phyloP scores from a whole-genome alignment of 2,113 vertebrate genomes.

The Ammospiza caudacuta region DNA sequence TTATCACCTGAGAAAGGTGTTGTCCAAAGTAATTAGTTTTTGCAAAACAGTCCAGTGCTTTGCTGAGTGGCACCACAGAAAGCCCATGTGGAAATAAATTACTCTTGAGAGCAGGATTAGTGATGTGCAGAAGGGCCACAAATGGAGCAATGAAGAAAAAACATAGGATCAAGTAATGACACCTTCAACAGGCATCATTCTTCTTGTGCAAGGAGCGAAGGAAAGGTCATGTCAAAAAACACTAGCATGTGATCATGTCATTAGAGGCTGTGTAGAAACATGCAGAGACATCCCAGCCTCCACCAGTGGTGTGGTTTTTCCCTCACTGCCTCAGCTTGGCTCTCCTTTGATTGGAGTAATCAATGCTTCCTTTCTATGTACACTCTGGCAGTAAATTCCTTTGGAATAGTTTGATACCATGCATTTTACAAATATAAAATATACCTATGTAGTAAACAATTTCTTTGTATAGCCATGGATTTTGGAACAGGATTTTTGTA shows the following conservation, averaged over 20 bases:
- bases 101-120: not conserved
- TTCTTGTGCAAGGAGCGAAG: not conserved
- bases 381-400: not conserved
- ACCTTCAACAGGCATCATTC: not conserved
- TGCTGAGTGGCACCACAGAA: constrained; percentile 1
- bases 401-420: not conserved
- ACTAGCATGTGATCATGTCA: accelerated
- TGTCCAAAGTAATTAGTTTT: constrained; percentile 34
- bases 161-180: not conserved
- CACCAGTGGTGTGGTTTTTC: not conserved
- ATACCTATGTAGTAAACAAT: not conserved
- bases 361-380: not conserved
- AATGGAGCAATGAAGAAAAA: not conserved
- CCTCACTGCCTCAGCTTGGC: not conserved
- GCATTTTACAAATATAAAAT: not conserved
- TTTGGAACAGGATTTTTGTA: not conserved
- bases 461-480: not conserved
- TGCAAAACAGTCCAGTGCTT: constrained; percentile 1
- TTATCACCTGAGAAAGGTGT: not conserved
- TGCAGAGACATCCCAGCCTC: not conserved
- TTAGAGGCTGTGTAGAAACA: not conserved
- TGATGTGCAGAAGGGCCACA: not conserved
- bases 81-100: constrained; percentile 1
- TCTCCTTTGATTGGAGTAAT: not conserved
- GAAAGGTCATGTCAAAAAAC: not conserved